phyloP scores from a whole-genome alignment of 2,888 invertebrate species.

The Cerastis rubricosa region DNA sequence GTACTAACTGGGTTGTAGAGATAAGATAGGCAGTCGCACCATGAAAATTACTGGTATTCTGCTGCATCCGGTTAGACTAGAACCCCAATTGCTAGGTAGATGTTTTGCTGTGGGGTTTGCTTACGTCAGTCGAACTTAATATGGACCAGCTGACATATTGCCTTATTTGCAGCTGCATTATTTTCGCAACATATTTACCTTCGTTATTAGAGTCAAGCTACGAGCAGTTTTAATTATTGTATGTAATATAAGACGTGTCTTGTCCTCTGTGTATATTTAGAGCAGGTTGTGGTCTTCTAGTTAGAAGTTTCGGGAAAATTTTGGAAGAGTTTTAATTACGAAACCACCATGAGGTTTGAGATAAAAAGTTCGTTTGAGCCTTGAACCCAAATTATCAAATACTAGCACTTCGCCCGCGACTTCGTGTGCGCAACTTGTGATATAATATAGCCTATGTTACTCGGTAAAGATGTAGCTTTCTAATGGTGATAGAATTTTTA shows the following conservation, averaged over 20 bases:
- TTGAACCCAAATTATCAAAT: background rate
- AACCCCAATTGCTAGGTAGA: too few relatives aligned
- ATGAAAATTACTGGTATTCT: too few relatives aligned
- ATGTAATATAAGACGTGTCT: background rate
- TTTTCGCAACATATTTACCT: constrained; percentile 57
- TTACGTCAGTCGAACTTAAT: constrained; percentile 3
- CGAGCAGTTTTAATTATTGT: constrained; percentile 34
- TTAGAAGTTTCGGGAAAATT: constrained; percentile 12
- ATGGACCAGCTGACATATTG: constrained; percentile 46
- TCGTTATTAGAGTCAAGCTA: constrained; percentile 45
- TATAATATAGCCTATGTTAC: too few relatives aligned
- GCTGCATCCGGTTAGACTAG: too few relatives aligned
- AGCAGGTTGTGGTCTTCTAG: constrained; percentile 6
- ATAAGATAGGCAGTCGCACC: too few relatives aligned
- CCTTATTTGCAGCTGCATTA: too few relatives aligned
- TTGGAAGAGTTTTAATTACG: constrained; percentile 20
- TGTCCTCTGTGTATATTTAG: constrained; percentile 6
- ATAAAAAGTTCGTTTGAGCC: background rate
- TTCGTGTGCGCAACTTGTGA: too few relatives aligned
- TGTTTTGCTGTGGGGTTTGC: background rate
- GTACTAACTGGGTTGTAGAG: too few relatives aligned
- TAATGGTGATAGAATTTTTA: too few relatives aligned
- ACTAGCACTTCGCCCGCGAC: too few relatives aligned
- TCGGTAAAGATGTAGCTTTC: too few relatives aligned
- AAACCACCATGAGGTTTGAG: background rate